phyloP scores from a whole-genome alignment of 2,113 vertebrate genomes.

The Aphyosemion australe region DNA sequence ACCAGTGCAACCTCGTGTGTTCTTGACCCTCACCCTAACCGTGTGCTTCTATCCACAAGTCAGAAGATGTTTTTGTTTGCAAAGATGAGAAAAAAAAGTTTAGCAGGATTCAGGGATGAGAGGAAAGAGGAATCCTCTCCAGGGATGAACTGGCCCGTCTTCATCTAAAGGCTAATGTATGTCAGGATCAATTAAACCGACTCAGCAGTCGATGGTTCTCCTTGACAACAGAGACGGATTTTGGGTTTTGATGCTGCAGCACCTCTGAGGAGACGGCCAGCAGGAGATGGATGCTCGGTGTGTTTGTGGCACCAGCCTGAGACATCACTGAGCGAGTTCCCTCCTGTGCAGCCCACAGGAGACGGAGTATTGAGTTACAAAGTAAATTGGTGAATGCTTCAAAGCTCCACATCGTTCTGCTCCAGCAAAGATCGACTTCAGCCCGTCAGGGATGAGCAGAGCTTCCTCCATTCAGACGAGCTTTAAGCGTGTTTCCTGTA shows the following conservation, averaged over 20 bases:
- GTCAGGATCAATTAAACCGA: background rate
- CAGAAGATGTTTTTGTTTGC: background rate
- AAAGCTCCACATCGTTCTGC: constrained; percentile 14
- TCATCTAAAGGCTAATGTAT: constrained; percentile 1
- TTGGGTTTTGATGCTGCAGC: background rate
- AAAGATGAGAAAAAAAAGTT: background rate
- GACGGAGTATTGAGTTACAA: constrained; percentile 14
- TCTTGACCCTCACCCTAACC: background rate
- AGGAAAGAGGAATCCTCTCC: too few relatives aligned
- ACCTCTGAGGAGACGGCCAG: background rate
- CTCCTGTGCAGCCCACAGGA: constrained; percentile 10
- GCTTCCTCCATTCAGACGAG: background rate
- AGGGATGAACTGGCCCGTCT: background rate
- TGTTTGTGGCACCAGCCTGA: background rate
- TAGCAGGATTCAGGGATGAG: background rate
- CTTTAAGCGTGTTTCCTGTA: background rate
- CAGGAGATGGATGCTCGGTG: constrained; percentile 4
- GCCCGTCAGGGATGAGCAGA: background rate
- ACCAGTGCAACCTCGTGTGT: background rate
- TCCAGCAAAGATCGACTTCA: constrained; percentile 16
- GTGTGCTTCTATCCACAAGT: background rate
- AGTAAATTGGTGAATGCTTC: constrained; percentile 1
- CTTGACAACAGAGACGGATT: constrained; percentile 4
- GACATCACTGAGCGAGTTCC: background rate
- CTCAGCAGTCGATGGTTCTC: constrained; percentile 4